Evolutionary conservation across 1,140 invertebrate genomes (phyloP).

Genomic region (Bombus ignitus): DNA sequence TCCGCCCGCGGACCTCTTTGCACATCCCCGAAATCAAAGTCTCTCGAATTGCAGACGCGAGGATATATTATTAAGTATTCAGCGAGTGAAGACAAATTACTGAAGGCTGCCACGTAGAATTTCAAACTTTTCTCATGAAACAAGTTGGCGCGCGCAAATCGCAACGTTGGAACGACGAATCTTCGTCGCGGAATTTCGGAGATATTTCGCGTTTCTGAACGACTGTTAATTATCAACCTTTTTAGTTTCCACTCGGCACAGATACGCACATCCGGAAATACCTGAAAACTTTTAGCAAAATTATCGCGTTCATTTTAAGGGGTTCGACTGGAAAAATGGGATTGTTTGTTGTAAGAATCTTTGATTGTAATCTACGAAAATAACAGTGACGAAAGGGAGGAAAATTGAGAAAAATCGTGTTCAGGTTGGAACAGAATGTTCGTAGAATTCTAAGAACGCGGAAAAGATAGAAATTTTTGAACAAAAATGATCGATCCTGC

Average conservation of each 20-base stretch:
- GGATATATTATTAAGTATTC: slow-evolving; percentile 53
- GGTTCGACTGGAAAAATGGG: no score
- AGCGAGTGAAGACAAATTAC: slow-evolving; percentile 49
- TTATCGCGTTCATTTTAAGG: no score
- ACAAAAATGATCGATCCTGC: no score
- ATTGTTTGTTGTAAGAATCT: no score
- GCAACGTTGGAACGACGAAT: not conserved
- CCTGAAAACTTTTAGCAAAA: no score
- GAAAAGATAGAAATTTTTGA: no score
- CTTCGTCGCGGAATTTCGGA: not conserved
- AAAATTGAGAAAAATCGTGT: no score
- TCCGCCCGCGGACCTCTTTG: not conserved
- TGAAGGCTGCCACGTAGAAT: slow-evolving; percentile 35
- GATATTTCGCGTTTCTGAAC: not conserved
- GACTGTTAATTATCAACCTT: slow-evolving; percentile 1
- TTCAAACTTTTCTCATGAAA: slow-evolving; percentile 55
- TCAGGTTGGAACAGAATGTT: no score
- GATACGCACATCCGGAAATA: no score
- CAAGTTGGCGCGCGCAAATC: slow-evolving; percentile 12
- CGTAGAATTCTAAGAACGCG: no score
- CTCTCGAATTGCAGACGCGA: slow-evolving; percentile 25
- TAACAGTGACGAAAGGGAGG: no score
- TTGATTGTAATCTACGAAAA: no score
- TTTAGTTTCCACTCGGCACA: not conserved
- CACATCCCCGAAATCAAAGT: slow-evolving; percentile 44